Conservation (phyloP, 2,797 vertebrate species). For the Pipistrellus pygmaeus region DNA sequence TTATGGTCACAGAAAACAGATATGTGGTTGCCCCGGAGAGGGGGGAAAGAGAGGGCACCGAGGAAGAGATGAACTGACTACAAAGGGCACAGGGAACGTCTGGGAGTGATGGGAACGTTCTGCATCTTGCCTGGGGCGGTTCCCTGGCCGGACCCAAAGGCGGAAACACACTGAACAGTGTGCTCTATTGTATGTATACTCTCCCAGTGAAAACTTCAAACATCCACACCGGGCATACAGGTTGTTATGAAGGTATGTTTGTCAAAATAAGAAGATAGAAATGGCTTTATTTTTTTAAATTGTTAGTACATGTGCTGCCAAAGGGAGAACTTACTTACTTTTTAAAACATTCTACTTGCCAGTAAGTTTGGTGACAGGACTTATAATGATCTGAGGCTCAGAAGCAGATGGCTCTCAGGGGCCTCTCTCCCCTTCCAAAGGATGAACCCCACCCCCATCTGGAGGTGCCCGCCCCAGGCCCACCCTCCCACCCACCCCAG, state of each 20-base stretch:
- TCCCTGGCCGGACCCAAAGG: neutral
- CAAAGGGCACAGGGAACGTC: neutral
- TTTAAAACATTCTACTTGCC: neutral
- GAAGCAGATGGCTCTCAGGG: neutral
- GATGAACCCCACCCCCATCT: neutral
- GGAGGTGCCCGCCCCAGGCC: neutral
- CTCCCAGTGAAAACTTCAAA: neutral
- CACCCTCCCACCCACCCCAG: neutral
- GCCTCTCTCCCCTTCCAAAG: fast-evolving
- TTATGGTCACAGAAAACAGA: neutral
- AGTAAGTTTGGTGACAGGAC: neutral
- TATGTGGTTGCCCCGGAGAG: neutral
- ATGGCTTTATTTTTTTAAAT: too few relatives aligned
- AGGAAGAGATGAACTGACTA: neutral
- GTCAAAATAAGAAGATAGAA: neutral
- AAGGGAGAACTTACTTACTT: neutral
- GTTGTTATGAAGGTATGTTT: neutral
- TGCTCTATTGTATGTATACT: neutral
- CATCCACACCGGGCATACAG: neutral
- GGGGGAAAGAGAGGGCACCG: too few relatives aligned
- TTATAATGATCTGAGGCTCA: neutral
- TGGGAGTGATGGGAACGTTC: neutral
- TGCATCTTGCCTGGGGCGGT: neutral
- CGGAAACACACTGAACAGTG: neutral
- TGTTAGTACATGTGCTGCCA: neutral